Base-by-base conservation (phyloP, 2,888 invertebrate species). In the Trileptium ribeirensis region DNA sequence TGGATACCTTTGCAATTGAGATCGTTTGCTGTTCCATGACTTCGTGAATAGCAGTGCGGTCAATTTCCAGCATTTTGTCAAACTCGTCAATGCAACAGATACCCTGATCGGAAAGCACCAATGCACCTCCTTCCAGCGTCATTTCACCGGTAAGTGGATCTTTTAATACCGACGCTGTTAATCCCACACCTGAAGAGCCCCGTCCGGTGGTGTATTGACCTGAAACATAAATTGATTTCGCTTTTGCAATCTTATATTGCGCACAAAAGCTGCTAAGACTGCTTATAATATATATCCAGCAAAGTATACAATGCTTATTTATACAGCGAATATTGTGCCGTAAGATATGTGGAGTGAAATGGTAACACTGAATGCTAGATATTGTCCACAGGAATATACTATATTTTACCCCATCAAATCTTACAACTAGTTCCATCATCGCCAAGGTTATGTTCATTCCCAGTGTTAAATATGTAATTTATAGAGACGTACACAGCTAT, bases 21-120 rank as follows among this genome's bases (percentile, higher is more conserved):
- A 99, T 97, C 24, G 99, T 99, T 91, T 99, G 99, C 88, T 99
- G 99, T 90, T 99, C 99, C 96, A 96, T 96, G 67, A 97, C 97
- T 91, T 97, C 97, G 89, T 97, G 97, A 85, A 97, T 96, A 81
- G 97, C 95, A 0, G 96, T 96, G 87, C 97, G 92, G 90, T 99
- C 98, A 67, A 90, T 90, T 84, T 99, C 98, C 78, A 96, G 94
- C 98, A 99, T 97, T 91, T 99, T 99, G 91, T 99, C 99, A 89
- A 99, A 99, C 91, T 99, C 99, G 89, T 99, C 99, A 89, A 99
- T 99, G 90, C 98, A 99, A 89, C 99, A 99, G 81, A 97, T 94
- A 79, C 97, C 97, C 88, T 95, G 94, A 90, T 98, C 97, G 0
- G 97, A 97, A 84, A 98, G 90, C 64, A 98, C 98, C 40, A 99